Evolutionary conservation across 2,888 invertebrate species (phyloP), one percentile per base, ranked within the genome.

Genomic region (Leptinotarsa haldemani): DNA sequence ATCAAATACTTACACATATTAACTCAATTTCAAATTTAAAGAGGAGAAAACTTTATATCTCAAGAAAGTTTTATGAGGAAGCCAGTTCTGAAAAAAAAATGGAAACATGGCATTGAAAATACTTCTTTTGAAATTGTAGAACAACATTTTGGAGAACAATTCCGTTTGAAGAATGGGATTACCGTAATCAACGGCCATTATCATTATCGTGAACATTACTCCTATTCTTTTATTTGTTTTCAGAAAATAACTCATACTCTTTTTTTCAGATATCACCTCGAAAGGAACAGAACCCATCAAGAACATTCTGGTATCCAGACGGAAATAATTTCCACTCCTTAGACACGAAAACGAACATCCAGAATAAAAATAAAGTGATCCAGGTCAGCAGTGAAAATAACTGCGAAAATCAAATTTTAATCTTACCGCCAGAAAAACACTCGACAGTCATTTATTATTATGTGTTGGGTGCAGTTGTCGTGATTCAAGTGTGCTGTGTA

Each of bases 291-390:
- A 61, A 16, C 4, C 1, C n/a, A n/a, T 7, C 61, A 61, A 7
- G 61, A 25, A n/a, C 61, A 4, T 16, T n/a, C n/a, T 13, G 40
- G 1, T 30, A 25, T n/a, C 1, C 40, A 30, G 15, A 3, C 9
- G 48, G 16, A 50, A 18, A 58, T 18, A 46, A 25, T 48, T 40
- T 18, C n/a, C 47, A 46, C 65, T 12, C 53, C 53, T 20, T 20
- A 53, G 22, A 52, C 22, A 65, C 25, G 53, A 69, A 56, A 69
- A 63, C 69, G 64, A 48, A 65, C 69, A 48, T 69, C 74, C 74
- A 75, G 76, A 78, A 80, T 76, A 79, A 80, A 78, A 80, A 80
- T 79, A 80, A 80, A 74, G 74, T 77, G 73, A 77, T 79, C 78
- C 77, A 78, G 80, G 78, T 78, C 79, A 77, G 70, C 77, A 75